Base-by-base conservation (phyloP, 2,113 vertebrate species). In the Elephantulus edwardii region DNA sequence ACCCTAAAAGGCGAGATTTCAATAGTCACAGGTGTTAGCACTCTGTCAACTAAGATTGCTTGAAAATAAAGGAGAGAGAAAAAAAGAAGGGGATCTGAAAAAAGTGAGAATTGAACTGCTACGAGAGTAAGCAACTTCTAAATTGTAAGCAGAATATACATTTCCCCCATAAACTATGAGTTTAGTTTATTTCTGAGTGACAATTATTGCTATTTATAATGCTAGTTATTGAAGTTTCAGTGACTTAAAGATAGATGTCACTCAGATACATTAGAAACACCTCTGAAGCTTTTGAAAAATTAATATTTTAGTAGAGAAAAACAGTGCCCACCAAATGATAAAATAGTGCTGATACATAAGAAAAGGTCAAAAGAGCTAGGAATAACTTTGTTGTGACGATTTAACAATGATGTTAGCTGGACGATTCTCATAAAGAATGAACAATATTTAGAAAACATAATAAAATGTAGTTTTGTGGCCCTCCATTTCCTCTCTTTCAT, bases 121-220 rank as follows among this genome's bases (percentile, higher is more conserved):
- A 12, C 71, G 50, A 42, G 52, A 44, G 28, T 35, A 4, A 75
- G 14, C 46, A 24, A 68, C 46, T 76, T 83, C 80, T 8, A 80
- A 80, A 71, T 24, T 79, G 58, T 74, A 42, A 83, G 24, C n/a
- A 89, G 66, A 78, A 80, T 28, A 56, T 30, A 20, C 46, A 76
- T 80, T 48, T 91, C 3, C 11, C n/a, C 48, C 19, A 70, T 24
- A 54, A 88, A 83, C 52, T 76, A 48, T 40, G 66, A 83, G 91
- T 89, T 58, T 3, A 6, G 77, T n/a, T 92, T 79, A 89, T 83
- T 91, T 93, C 78, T 77, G 90, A 60, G 72, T 76, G 38, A 26
- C 33, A 58, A 82, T 40, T 22, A 5, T 66, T 77, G 20, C 85
- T 80, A 24, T 80, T 80, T 86, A 33, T 76, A 86, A n/a, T 24